Evolutionary conservation across 2,888 invertebrate genomes (phyloP).

Genomic region (Pristionchus entomophagus): DNA sequence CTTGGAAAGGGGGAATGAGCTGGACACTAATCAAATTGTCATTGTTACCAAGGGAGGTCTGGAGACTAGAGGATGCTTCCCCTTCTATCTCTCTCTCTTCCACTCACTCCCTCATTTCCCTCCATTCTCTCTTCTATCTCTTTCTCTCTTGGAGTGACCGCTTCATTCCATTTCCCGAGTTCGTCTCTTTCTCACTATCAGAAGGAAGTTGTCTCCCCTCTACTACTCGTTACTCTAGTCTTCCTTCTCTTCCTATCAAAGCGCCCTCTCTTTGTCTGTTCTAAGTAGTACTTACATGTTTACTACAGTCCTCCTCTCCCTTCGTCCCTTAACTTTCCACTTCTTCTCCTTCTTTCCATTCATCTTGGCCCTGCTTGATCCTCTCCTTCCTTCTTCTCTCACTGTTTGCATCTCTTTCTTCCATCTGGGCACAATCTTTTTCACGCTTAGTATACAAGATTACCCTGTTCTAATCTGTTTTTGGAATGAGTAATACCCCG

Average conservation of each 20-base stretch:
- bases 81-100: background rate
- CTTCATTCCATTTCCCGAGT: conserved; percentile 30
- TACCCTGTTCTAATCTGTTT: background rate
- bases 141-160: conserved; percentile 12
- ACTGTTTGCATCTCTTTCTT: conserved; percentile 11
- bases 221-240: background rate
- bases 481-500: background rate
- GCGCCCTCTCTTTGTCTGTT: background rate
- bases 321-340: background rate
- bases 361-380: conserved; percentile 1
- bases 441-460: background rate
- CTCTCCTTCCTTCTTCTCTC: conserved; percentile 5
- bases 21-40: conserved; percentile 33
- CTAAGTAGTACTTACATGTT: background rate
- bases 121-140: background rate
- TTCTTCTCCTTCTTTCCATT: background rate
- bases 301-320: background rate
- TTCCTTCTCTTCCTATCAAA: background rate
- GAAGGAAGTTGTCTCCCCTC: background rate
- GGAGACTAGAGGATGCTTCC: background rate
- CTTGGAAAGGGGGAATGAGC: background rate
- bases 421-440: conserved; percentile 8
- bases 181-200: conserved; percentile 1
- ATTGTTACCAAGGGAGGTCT: conserved; percentile 34
- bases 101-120: conserved; percentile 13